Base-by-base conservation (phyloP, 2,797 vertebrate genomes). In the Cetoscarus ocellatus region DNA sequence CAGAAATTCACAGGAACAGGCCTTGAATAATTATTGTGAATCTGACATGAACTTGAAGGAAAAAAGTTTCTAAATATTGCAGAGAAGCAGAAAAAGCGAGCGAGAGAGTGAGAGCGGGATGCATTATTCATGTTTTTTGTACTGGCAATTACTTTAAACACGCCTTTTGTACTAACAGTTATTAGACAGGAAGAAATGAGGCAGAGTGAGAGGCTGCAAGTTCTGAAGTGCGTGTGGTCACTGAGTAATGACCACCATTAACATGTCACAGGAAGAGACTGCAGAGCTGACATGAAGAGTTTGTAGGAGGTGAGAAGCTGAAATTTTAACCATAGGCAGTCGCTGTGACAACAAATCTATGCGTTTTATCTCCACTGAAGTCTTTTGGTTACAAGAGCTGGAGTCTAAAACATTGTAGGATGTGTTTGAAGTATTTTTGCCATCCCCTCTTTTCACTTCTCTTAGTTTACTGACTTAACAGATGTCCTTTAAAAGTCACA, bases 111-210 rank as follows among this genome's bases (percentile, higher is more conserved):
- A 55, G 14, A 15, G 17, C 2, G 11, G 34, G 11, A 69, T 55
- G 47, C 27, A 70, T 61, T 59, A 63, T 58, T 68, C 47, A 70
- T 44, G 38, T 52, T 50, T 39, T 53, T 57, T 43, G 27, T 6
- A 15, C 17, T 38, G 61, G 1, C 74, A 48, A 71, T 78, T 34
- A 49, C 50, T 59, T 8, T 39, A n/a, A 63, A 66, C 57, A 54
- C 9, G 19, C 6, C 36, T 54, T 75, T 55, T 61, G 14, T 38
- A 19, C 3, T 3, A 27, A 15, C 13, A 18, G 7, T 7, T 58
- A 34, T 45, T 50, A 40, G 9, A 47, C 42, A 19, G 15, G 51
- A 59, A 6, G 18, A 59, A 38, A 19, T 0, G 10, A 5, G 36
- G 45, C 14, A 35, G 42, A 40, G 45, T 43, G 17, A 42, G 27